phyloP scores from a whole-genome alignment of 1,140 invertebrate species.

The Sminthurides bifidus region DNA sequence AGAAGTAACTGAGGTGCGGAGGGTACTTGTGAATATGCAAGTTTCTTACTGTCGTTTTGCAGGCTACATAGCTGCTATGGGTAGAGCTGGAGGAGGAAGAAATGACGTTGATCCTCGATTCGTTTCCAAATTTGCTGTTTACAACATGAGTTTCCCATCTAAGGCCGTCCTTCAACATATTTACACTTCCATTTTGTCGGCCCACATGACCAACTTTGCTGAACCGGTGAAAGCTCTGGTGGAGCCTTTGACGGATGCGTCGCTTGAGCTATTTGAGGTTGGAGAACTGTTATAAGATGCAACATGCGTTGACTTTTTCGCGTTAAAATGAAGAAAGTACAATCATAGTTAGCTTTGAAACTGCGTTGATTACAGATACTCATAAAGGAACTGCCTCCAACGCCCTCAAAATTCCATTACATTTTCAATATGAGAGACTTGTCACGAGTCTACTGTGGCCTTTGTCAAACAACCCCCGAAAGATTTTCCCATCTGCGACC shows the following conservation, averaged over 20 bases:
- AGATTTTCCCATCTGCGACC: constrained; percentile 51
- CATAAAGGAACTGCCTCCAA: constrained; percentile 67
- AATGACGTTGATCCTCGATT: constrained; percentile 82
- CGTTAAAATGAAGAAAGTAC: too few species aligned
- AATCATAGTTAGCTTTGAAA: too few species aligned
- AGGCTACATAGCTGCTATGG: constrained; percentile 64
- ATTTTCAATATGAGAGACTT: constrained; percentile 86
- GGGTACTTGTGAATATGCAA: neutral
- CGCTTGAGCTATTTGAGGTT: constrained; percentile 70
- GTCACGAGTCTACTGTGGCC: constrained; percentile 63
- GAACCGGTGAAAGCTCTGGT: constrained; percentile 52
- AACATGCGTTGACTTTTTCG: too few species aligned
- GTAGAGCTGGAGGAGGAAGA: constrained; percentile 66
- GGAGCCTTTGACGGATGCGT: constrained; percentile 57
- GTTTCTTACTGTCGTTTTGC: constrained; percentile 41
- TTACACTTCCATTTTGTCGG: constrained; percentile 65
- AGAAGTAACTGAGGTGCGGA: neutral
- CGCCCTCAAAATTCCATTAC: constrained; percentile 85
- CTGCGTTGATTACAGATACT: constrained; percentile 50
- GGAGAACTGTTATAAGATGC: too few species aligned
- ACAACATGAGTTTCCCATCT: constrained; percentile 70
- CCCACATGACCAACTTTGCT: constrained; percentile 58
- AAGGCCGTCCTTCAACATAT: constrained; percentile 66
- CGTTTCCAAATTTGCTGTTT: constrained; percentile 73
- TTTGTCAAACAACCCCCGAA: constrained; percentile 57